Conservation (phyloP, 2,888 invertebrate species). For the Drosophila kanekoi region DNA sequence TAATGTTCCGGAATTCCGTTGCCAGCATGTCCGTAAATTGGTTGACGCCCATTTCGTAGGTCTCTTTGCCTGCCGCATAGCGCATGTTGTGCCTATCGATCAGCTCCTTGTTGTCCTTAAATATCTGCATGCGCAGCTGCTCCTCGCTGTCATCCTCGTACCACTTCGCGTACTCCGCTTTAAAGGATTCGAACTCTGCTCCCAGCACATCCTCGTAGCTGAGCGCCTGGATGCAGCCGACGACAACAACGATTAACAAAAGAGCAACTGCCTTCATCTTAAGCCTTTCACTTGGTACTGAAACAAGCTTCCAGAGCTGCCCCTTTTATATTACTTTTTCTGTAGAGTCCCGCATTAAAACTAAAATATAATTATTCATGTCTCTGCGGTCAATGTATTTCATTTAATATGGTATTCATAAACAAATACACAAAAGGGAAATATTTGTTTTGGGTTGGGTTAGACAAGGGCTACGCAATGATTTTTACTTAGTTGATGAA, state of each 20-base stretch:
- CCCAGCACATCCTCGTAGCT: constrained; percentile 3
- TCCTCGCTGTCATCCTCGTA: constrained; percentile 91
- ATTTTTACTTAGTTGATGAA: too few relatives aligned
- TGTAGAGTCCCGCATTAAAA: too few relatives aligned
- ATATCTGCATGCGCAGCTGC: constrained; percentile 93
- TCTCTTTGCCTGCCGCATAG: constrained; percentile 88
- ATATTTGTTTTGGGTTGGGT: too few relatives aligned
- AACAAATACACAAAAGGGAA: too few relatives aligned
- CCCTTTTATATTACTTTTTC: too few relatives aligned
- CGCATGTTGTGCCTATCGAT: constrained; percentile 93
- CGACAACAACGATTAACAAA: neutral
- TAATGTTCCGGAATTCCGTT: constrained; percentile 88
- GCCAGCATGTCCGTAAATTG: constrained; percentile 94
- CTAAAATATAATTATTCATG: too few relatives aligned
- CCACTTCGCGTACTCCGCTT: constrained; percentile 87
- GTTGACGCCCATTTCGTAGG: constrained; percentile 90
- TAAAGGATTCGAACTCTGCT: constrained; percentile 29
- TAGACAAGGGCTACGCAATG: too few relatives aligned
- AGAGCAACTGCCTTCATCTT: constrained; percentile 7
- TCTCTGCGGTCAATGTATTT: too few relatives aligned
- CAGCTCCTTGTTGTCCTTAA: constrained; percentile 92
- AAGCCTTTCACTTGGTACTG: too few relatives aligned
- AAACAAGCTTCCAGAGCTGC: too few relatives aligned
- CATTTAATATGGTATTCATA: too few relatives aligned
- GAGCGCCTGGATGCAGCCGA: constrained; percentile 15